phyloP scores from a whole-genome alignment of 2,888 invertebrate genomes.

The Artemia sinica region DNA sequence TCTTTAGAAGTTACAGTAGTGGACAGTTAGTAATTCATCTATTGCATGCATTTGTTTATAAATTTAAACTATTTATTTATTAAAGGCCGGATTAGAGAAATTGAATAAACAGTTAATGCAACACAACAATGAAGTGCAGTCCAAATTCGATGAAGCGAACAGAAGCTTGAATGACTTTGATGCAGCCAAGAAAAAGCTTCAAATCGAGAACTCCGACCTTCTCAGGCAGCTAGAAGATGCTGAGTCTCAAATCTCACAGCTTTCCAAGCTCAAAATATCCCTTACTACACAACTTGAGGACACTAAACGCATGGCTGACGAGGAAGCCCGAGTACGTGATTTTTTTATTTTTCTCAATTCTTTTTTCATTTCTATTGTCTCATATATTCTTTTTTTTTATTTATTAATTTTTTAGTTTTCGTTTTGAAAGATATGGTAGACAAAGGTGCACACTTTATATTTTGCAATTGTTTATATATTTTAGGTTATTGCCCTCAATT shows the following conservation, averaged over 20 bases:
- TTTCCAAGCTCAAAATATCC: slow-evolving; percentile 91
- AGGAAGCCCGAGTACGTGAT: slow-evolving; percentile 54
- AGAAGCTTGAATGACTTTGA: slow-evolving; percentile 93
- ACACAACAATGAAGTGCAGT: slow-evolving; percentile 83
- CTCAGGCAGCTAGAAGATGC: slow-evolving; percentile 95
- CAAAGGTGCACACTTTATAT: no score
- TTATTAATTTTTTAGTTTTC: no score
- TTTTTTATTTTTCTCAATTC: no score
- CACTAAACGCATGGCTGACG: slow-evolving; percentile 91
- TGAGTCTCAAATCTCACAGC: slow-evolving; percentile 88
- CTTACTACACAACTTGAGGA: slow-evolving; percentile 92
- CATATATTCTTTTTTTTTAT: no score
- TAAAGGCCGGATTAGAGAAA: slow-evolving; percentile 89
- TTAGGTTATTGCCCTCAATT: no score
- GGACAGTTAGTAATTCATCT: no score
- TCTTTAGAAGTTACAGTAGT: no score
- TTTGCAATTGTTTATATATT: no score
- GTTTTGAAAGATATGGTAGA: no score
- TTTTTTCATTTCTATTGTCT: not conserved
- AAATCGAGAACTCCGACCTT: slow-evolving; percentile 91
- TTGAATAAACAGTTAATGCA: slow-evolving; percentile 92
- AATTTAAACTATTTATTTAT: no score
- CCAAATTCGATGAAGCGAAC: slow-evolving; percentile 91
- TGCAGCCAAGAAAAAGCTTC: slow-evolving; percentile 89
- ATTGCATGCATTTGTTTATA: no score